Base-by-base conservation (phyloP, 2,113 vertebrate species). In the Rhizomys pruinosus region DNA sequence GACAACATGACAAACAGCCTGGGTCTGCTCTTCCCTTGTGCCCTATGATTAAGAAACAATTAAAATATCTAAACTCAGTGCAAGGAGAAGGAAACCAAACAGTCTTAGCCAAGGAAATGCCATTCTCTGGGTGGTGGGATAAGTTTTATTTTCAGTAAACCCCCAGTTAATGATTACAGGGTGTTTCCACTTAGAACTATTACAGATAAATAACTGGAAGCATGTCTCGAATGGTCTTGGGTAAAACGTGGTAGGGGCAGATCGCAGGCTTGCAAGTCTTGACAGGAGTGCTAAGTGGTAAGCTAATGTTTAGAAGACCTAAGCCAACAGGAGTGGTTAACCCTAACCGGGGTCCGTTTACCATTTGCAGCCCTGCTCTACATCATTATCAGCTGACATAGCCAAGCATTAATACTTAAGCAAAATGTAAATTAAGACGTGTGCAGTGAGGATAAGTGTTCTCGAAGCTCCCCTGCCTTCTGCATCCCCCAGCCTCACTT, bases 1-100 rank as follows among this genome's bases (percentile, higher is more conserved):
- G 99, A 99, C 96, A 99, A 99, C 93, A 99, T 99, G 99, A 99
- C 99, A 99, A 99, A 96, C 99, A 99, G 96, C 99, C 99, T 27
- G 99, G 99, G 99, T 99, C 97, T 97, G 98, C 97, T 93, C 82
- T 91, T 95, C 3, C 95, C 96, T 68, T 88, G 2, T 91, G 97
- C 39, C 13, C 73, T 44, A 27, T 81, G 66, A 87, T 97, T 90
- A 89, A 3, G 52, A 89, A 90, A 90, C 95, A 96, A 91, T 90
- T 89, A 84, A 89, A 92, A 79, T n/a, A 74, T 93, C 71, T 74
- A 96, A 92, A 82, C 39, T 73, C 71, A 71, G 66, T 32, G 55
- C 63, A 95, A 81, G 73, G 93, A 79, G 71, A 80, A 63, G n/a
- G 6, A 66, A 87, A 61, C 10, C 3, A 77, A 95, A 15, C 57